A percentile compares a stretch with the other conserved stretches of the same genome.
Evolutionary conservation across 2,113 vertebrate species (phyloP).

Genomic region (Xiphophorus maculatus): DNA sequence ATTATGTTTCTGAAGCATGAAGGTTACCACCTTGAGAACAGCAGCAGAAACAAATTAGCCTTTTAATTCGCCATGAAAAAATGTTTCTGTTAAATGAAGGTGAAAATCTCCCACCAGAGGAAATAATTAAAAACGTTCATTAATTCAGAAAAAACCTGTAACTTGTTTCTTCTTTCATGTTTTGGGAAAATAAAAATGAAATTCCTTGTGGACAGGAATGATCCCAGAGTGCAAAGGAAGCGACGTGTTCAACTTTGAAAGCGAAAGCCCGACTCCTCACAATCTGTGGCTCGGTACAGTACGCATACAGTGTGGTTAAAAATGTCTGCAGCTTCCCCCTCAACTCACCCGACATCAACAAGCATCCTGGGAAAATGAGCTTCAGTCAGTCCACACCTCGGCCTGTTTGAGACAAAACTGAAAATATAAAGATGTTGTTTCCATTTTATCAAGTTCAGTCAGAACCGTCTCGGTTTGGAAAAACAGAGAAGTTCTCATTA

Average conservation of each 20-base stretch:
- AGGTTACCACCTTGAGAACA: not conserved
- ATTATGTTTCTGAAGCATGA: not conserved
- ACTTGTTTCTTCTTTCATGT: not conserved
- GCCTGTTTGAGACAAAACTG: not conserved
- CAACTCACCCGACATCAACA: not conserved
- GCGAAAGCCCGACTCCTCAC: constrained; percentile 45
- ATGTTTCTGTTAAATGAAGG: not conserved
- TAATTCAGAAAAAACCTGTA: not conserved
- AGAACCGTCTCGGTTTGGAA: too few species aligned
- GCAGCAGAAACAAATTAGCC: not conserved
- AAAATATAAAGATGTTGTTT: not conserved
- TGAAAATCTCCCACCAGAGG: not conserved
- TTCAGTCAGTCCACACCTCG: not conserved
- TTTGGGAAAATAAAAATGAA: not conserved
- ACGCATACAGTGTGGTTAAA: constrained; percentile 14
- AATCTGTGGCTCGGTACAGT: constrained; percentile 81
- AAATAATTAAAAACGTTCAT: not conserved
- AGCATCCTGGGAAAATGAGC: not conserved
- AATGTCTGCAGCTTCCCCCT: not conserved
- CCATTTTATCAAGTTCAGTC: too few species aligned
- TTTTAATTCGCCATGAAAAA: not conserved
- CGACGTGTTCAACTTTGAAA: constrained; percentile 54
- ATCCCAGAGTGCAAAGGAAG: constrained; percentile 54
- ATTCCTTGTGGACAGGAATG: constrained; percentile 61
- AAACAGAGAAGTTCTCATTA: too few species aligned